Evolutionary conservation across 1,140 invertebrate species (phyloP), one percentile per base, ranked within the genome.

Genomic region (Drosophila guanche): DNA sequence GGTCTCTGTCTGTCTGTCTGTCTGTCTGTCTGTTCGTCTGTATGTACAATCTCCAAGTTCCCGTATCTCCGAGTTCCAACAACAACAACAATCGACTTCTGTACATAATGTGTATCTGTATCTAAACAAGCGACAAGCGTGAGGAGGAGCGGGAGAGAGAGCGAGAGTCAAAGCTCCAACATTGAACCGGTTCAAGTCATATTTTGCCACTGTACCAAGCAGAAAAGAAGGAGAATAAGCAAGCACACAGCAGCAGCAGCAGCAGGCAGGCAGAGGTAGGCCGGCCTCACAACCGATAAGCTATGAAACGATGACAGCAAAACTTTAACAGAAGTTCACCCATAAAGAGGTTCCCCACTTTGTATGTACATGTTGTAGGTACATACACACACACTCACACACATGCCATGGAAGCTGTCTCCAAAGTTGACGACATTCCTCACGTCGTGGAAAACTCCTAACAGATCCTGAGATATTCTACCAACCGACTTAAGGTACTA

Each of bases 21-120:
- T 61, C 37, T 66, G 20, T 51, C 51, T 62, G 33, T 48, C 43
- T 16, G 45, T n/a, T 23, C 29, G 29, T 57, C 25, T 41, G 27
- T 27, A 37, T 52, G 14, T 23, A 29, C n/a, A n/a, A n/a, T 48
- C 48, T 42, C 8, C 43, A 53, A 22, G 47, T 47, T 76, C 53
- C 55, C 54, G 59, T 79, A 78, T 79, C 62, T 77, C 33, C 10
- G 76, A 74, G 66, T 46, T 52, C 71, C 47, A 52, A 42, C 70
- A 74, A 58, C 69, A 79, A 73, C 53, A 77, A 60, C 67, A 73
- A 73, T 68, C 61, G 67, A 37, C 58, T 60, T 76, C 51, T 55
- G 61, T 79, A 84, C 80, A 84, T 85, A 75, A 84, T 84, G 76
- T 84, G 60, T 74, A 74, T 84, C 79, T 84, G 80, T 79, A 79